Evolutionary conservation across 2,888 invertebrate genomes (phyloP), one percentile per base, ranked within the genome.

Genomic region (Vesta saturnalis): DNA sequence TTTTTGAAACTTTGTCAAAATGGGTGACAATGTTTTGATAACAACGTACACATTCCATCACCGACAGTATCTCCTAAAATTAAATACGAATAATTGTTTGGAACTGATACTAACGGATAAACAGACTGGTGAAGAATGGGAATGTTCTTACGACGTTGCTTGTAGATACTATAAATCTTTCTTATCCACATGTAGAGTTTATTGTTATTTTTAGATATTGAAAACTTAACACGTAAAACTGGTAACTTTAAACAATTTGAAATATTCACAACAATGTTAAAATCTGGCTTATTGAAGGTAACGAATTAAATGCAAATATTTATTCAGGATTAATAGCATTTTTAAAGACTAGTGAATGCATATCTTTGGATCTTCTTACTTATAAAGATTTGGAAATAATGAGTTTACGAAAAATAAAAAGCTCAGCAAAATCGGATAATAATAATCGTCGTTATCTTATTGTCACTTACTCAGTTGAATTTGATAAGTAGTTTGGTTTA

Each of bases 171-270:
- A 23, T 5, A 49, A 16, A 15, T 22, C 23, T 22, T 14, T 14
- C 8, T 15, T 1, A 23, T 56, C 10, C 35, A 12, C 3, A 12
- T 21, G 21, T 30, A 8, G 12, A 19, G 1, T 15, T 15, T 47
- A 18, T n/a, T 52, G 6, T 21, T 19, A 52, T 18, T 54, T 74
- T 62, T 76, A 86, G 87, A 86, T 81, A 85, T 87, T 47, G 87
- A 87, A 82, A 86, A 85, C 75, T 78, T 87, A 63, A 87, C 87
- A 1, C 85, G 85, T 22, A 86, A 86, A 78, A 87, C 87, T 4
- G 88, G 87, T 55, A 87, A 87, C 79, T 88, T 84, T 76, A 87
- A 87, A 74, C 86, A 86, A 70, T 88, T 87, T 73, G 83, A 85
- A 70, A 84, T 86, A 23, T 88, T 88, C 76, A 78, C 85, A 4